Evolutionary conservation across 1,140 invertebrate genomes (phyloP).

Genomic region (Anastatus disparis): DNA sequence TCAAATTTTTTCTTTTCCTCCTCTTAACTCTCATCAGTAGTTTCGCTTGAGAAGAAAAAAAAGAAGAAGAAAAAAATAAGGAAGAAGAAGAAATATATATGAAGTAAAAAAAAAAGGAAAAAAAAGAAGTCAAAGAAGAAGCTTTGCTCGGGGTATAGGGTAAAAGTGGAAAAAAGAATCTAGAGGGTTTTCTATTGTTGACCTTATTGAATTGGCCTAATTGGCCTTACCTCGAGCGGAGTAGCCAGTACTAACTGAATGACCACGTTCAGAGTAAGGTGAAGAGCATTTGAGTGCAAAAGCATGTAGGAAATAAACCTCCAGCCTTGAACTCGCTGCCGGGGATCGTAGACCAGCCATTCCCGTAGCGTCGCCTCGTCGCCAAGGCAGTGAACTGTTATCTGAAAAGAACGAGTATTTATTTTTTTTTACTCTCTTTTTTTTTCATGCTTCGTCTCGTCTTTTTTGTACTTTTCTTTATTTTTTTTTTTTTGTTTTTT

Average conservation of each 20-base stretch:
- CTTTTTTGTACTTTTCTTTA: background rate
- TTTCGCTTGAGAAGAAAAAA: too few relatives aligned
- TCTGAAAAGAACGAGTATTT: conserved; percentile 54
- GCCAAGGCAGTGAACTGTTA: conserved; percentile 66
- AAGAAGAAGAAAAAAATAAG: too few relatives aligned
- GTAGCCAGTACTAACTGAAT: conserved; percentile 77
- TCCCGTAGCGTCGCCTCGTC: conserved; percentile 63
- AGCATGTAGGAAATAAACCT: conserved; percentile 86
- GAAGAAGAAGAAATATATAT: too few relatives aligned
- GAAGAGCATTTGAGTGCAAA: conserved; percentile 78
- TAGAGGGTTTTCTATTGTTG: too few relatives aligned
- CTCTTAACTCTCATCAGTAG: too few relatives aligned
- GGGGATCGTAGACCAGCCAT: conserved; percentile 78
- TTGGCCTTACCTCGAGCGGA: conserved; percentile 68
- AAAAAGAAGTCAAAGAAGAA: too few relatives aligned
- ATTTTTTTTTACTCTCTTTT: background rate
- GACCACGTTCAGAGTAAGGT: conserved; percentile 72
- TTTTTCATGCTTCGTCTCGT: background rate
- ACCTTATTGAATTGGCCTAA: conserved; percentile 49
- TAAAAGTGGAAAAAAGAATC: too few relatives aligned
- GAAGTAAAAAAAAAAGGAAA: too few relatives aligned
- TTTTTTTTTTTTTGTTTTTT: background rate
- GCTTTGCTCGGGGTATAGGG: too few relatives aligned
- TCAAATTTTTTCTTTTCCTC: too few relatives aligned
- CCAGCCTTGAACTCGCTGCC: conserved; percentile 77